Evolutionary conservation across 2,888 invertebrate species (phyloP), one percentile per base, ranked within the genome.

Genomic region (Gortyna flavago): DNA sequence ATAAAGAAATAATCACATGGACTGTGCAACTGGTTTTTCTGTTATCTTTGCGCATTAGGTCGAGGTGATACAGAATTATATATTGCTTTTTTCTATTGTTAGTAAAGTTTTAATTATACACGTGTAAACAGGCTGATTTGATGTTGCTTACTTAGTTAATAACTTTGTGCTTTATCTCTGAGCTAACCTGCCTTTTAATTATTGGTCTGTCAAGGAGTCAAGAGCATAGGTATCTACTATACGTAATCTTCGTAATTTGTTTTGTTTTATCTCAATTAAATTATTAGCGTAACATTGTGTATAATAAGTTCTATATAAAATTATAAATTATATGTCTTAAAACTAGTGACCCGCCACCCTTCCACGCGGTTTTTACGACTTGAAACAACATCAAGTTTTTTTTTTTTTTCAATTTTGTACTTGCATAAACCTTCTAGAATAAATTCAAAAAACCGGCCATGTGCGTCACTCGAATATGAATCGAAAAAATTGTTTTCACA

Each of bases 11-110:
- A 71, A 72, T 66, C 29, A 61, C 44, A 51, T 29, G 41, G 64
- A 35, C 70, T 71, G 73, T 79, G 67, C 70, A 79, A 78, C 66
- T 41, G 51, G 35, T 54, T 84, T 83, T 61, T 62, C 6, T 62
- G 35, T 25, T 25, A 48, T 68, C 18, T 69, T 54, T 70, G 61
- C 71, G 51, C 73, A 77, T 65, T 66, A 73, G 54, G 51, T 69
- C 69, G 48, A 51, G 32, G 48, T 59, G 83, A 83, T 77, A 79
- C 51, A 61, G 51, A 80, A 44, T 54, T 65, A 29, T 9, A n/a
- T 25, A 35, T 51, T 11, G 38, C 57, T 29, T 70, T 65, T 83
- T 81, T 77, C 51, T 41, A 32, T 70, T 62, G n/a, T 82, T 76
- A 70, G 65, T 54, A 48, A 41, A 51, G 18, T 62, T 71, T 57